Percentiles rank a stretch among this genome's conserved stretches.
phyloP scores from a whole-genome alignment of 2,797 vertebrate genomes.

The Pyrocephalus nanus region DNA sequence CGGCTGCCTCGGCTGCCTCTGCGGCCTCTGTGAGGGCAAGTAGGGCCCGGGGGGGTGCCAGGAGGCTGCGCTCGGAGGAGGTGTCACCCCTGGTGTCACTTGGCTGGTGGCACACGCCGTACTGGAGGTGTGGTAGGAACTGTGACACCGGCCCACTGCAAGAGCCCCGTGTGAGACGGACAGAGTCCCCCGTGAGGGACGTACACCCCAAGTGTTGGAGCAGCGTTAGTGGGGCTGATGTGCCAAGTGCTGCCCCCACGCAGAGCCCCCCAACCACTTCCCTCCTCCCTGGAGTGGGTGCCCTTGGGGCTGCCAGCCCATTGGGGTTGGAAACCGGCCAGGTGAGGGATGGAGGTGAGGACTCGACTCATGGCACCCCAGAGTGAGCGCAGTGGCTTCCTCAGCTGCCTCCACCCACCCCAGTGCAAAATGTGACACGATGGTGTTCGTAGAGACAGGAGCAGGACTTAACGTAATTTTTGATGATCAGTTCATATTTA shows the following conservation, averaged over 20 bases:
- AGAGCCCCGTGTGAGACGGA: not conserved
- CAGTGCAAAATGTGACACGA: accelerated
- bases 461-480: not conserved
- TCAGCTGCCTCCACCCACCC: accelerated
- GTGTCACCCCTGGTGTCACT: accelerated
- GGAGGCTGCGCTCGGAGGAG: not conserved
- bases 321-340: not conserved
- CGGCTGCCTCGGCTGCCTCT: constrained; percentile 85
- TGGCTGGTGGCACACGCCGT: accelerated
- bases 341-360: not conserved
- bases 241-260: not conserved
- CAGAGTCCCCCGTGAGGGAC: accelerated
- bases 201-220: accelerated
- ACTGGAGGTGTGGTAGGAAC: not conserved
- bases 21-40: constrained; percentile 85
- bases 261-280: not conserved
- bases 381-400: not conserved
- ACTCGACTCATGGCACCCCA: not conserved
- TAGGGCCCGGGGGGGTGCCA: not conserved
- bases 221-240: accelerated
- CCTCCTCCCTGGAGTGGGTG: not conserved
- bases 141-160: not conserved
- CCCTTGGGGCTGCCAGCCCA: not conserved
- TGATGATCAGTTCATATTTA: not conserved
- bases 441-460: not conserved